These are phyloP conservation scores for Polylopha cassiicola DNA, from an alignment of 2,888 invertebrate species.

Conservation along the genomic window DNA sequence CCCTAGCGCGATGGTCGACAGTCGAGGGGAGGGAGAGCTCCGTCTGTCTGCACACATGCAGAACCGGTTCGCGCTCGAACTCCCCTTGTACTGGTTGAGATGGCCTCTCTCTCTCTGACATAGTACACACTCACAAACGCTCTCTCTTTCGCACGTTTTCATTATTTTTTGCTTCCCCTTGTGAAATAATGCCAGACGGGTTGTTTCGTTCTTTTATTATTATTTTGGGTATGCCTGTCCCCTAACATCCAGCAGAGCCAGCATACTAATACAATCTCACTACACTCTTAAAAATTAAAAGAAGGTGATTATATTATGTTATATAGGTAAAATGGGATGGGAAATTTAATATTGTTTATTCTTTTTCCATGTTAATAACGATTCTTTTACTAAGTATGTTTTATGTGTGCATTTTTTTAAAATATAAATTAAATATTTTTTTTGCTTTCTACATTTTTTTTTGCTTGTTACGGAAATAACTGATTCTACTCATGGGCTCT, in stretches of 20 bases:
- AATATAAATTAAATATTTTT: too few species aligned
- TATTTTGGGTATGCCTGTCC: slow-evolving; percentile 58
- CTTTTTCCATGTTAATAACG: too few species aligned
- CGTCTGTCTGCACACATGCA: slow-evolving; percentile 71
- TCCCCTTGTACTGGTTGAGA: slow-evolving; percentile 64
- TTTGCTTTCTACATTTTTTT: too few species aligned
- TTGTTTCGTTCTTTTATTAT: slow-evolving; percentile 40
- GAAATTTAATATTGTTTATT: too few species aligned
- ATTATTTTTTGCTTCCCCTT: slow-evolving; percentile 73
- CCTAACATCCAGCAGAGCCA: slow-evolving; percentile 23
- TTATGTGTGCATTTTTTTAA: too few species aligned
- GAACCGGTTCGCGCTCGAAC: slow-evolving; percentile 71
- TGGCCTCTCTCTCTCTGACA: slow-evolving; percentile 58
- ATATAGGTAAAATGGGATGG: too few species aligned
- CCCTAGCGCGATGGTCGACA: slow-evolving; percentile 67
- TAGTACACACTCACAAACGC: slow-evolving; percentile 61
- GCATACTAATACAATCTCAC: slow-evolving; percentile 9
- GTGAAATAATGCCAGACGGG: slow-evolving; percentile 67
- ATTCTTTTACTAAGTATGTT: too few species aligned
- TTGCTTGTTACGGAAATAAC: too few species aligned
- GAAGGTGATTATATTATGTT: too few species aligned
- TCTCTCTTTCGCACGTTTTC: slow-evolving; percentile 66
- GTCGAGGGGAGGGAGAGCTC: slow-evolving; percentile 66
- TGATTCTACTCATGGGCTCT: too few species aligned
- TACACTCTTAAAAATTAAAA: too few species aligned